Evolutionary conservation across 2,797 vertebrate genomes (phyloP).

Genomic region (Anolis apletophallus): DNA sequence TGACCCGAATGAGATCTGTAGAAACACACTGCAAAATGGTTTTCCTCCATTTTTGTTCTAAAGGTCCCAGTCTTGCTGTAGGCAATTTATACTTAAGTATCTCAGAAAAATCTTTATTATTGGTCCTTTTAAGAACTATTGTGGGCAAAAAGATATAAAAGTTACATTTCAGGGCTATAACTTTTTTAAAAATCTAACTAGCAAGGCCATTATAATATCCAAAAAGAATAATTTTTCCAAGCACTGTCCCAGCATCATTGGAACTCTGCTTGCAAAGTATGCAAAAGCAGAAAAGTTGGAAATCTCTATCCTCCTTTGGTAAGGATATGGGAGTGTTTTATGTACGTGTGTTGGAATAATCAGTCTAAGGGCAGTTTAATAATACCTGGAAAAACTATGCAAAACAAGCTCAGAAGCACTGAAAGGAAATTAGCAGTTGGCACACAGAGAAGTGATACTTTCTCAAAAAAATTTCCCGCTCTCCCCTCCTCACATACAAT

Average conservation of each 20-base stretch:
- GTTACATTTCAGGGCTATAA: no score
- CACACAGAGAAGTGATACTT: background rate
- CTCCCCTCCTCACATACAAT: background rate
- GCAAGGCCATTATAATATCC: no score
- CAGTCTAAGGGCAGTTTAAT: background rate
- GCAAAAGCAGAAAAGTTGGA: background rate
- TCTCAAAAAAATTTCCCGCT: background rate
- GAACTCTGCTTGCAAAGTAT: background rate
- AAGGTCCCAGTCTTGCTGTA: background rate
- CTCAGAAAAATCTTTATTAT: background rate
- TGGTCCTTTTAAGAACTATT: no score
- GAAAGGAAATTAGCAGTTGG: background rate
- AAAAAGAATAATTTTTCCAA: background rate
- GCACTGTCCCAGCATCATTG: background rate
- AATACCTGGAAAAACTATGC: background rate
- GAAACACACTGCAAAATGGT: background rate
- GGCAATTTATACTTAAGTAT: background rate
- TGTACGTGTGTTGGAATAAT: background rate
- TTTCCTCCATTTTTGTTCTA: background rate
- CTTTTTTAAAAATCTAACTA: no score
- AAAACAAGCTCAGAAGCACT: background rate
- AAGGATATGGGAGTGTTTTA: background rate
- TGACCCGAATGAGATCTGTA: background rate
- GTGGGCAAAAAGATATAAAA: no score
- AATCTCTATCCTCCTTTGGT: background rate